Percentiles rank a stretch among this genome's conserved stretches.
These are phyloP conservation scores for Ditylenchus weischeri DNA, from an alignment of 2,888 invertebrate genomes.

Conservation along the genomic window DNA sequence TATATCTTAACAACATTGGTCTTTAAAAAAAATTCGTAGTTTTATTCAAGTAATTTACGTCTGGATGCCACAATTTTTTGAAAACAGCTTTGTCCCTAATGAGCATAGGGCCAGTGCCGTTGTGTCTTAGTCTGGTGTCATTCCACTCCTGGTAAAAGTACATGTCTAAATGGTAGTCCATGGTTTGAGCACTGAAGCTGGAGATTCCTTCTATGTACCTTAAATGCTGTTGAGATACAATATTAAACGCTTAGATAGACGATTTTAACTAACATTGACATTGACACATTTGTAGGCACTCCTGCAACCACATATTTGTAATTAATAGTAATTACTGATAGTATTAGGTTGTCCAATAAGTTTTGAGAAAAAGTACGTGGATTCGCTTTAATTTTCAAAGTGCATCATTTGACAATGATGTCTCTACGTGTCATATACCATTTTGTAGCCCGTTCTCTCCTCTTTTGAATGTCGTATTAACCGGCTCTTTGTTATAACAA, in stretches of 20 bases:
- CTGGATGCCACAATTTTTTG: constrained; percentile 55
- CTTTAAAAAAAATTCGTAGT: neutral
- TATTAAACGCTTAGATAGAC: neutral
- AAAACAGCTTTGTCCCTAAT: constrained; percentile 47
- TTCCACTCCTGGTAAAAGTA: constrained; percentile 58
- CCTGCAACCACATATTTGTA: constrained; percentile 35
- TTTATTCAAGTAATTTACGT: constrained; percentile 24
- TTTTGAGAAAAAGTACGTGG: no score
- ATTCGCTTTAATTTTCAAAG: no score
- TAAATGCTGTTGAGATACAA: neutral
- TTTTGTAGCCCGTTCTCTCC: no score
- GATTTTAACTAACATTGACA: constrained; percentile 43
- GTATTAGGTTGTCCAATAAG: no score
- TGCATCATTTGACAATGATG: no score
- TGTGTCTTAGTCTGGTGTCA: constrained; percentile 51
- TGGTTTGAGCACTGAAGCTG: constrained; percentile 57
- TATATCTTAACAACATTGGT: constrained; percentile 24
- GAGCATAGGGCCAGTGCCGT: constrained; percentile 50
- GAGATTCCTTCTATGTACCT: constrained; percentile 57
- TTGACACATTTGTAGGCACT: constrained; percentile 55
- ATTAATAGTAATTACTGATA: no score
- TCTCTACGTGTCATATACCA: no score
- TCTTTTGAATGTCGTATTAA: no score
- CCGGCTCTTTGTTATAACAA: no score
- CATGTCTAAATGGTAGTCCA: constrained; percentile 58